Base-by-base conservation (phyloP, 2,797 vertebrate species). In the Gastrophryne carolinensis region DNA sequence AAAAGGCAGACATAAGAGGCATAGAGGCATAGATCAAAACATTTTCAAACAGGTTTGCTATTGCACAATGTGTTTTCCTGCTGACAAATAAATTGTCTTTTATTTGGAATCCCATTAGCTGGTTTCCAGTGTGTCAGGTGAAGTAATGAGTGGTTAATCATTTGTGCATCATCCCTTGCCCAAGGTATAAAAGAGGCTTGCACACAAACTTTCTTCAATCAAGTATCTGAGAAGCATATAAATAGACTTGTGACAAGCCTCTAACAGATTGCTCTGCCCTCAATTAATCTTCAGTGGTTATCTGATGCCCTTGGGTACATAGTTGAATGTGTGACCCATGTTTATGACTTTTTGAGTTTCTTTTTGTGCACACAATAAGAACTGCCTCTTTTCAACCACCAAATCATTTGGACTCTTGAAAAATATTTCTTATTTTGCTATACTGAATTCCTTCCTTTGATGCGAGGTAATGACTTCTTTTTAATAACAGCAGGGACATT, bases 81-180 rank as follows among this genome's bases (percentile, higher is more conserved):
- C 80, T 87, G 86, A 86, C 86, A 89, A 89, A 90, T 86, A 21
- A 4, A 80, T 64, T 90, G 87, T 87, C 82, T 83, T 80, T 82
- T 12, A 0, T 81, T 73, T 79, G 79, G 80, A n/a, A 64, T 61
- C 12, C 75, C 80, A 83, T 86, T 83, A 87, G 79, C 29, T 27
- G 60, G 72, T 83, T 83, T 82, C 11, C 35, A 52, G 86, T 80
- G 86, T 88, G n/a, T 39, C 72, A 79, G 74, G 78, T 82, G 56
- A 52, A 37, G 66, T 66, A 10, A 10, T n/a, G 35, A 82, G 83
- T 23, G 58, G 76, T 76, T 69, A 72, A 77, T 75, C 3, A 79
- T 82, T n/a, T 56, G 21, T 74, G 61, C 67, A 58, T 82, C 76
- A 81, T 83, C 80, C 72, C 81, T 79, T 80, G 3, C 71, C 83